A percentile compares a stretch with the other conserved stretches of the same genome.
phyloP scores from a whole-genome alignment of 1,140 invertebrate species.

The Lepidurus arcticus region DNA sequence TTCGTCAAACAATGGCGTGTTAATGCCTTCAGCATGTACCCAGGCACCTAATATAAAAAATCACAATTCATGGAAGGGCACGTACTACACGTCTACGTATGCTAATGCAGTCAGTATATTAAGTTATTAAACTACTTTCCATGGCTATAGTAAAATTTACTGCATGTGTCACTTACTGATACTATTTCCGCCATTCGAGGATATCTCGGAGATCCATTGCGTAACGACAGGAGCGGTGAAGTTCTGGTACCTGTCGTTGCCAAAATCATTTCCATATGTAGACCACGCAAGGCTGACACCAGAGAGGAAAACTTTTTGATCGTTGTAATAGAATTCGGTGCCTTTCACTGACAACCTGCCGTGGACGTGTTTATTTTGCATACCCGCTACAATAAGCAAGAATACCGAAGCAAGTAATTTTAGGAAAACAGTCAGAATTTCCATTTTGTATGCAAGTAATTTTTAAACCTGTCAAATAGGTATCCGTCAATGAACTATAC shows the following conservation, averaged over 20 bases:
- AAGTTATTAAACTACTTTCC: background rate
- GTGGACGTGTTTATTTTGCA: background rate
- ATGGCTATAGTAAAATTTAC: background rate
- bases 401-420: background rate
- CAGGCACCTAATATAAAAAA: conserved; percentile 42
- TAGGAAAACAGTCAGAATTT: background rate
- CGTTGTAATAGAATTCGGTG: conserved; percentile 35
- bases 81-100: background rate
- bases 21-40: conserved; percentile 46
- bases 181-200: conserved; percentile 44
- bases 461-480: background rate
- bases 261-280: conserved; percentile 41
- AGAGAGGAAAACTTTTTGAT: conserved; percentile 44
- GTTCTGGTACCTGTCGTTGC: conserved; percentile 42
- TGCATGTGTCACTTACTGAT: conserved; percentile 41
- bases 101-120: background rate
- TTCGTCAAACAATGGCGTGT: conserved; percentile 39
- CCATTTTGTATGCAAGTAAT: background rate
- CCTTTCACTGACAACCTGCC: conserved; percentile 22
- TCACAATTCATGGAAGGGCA: background rate
- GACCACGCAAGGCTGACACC: conserved; percentile 47
- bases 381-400: background rate
- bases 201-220: conserved; percentile 41
- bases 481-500: background rate
- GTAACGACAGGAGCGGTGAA: conserved; percentile 38